Conservation (phyloP, 2,113 vertebrate genomes). For the Morone chrysops region DNA sequence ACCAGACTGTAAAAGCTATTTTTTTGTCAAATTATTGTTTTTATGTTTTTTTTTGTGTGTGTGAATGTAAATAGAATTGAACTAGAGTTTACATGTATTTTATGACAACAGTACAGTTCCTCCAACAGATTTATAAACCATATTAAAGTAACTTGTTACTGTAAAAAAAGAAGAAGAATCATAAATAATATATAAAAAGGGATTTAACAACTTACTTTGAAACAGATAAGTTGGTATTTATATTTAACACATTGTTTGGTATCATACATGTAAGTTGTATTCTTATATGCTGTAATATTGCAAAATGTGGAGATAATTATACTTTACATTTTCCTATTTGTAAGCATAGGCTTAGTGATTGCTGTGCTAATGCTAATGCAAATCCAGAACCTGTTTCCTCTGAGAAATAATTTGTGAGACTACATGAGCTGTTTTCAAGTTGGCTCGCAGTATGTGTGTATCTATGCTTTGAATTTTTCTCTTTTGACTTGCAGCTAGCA, state of each 20-base stretch:
- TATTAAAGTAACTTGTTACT: background rate
- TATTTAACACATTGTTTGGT: slow-evolving; percentile 19
- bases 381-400: slow-evolving; percentile 11
- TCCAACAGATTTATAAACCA: slow-evolving; percentile 25
- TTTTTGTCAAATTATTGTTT: slow-evolving; percentile 51
- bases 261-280: slow-evolving; percentile 22
- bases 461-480: background rate
- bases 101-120: background rate
- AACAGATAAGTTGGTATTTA: slow-evolving; percentile 7
- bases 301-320: background rate
- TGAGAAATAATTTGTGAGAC: background rate
- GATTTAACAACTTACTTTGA: slow-evolving; percentile 1
- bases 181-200: background rate
- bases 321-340: background rate
- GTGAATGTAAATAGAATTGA: slow-evolving; percentile 45
- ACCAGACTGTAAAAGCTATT: slow-evolving; percentile 81
- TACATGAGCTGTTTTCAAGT: background rate
- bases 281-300: slow-evolving; percentile 24
- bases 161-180: background rate
- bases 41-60: slow-evolving; percentile 4
- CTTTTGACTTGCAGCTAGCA: background rate
- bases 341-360: slow-evolving; percentile 4
- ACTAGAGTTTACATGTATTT: slow-evolving; percentile 42
- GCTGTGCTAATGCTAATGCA: slow-evolving; percentile 36
- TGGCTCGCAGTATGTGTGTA: background rate